These are phyloP conservation scores for Crocuta crocuta DNA, from an alignment of 2,113 vertebrate genomes.

Conservation along the genomic window DNA sequence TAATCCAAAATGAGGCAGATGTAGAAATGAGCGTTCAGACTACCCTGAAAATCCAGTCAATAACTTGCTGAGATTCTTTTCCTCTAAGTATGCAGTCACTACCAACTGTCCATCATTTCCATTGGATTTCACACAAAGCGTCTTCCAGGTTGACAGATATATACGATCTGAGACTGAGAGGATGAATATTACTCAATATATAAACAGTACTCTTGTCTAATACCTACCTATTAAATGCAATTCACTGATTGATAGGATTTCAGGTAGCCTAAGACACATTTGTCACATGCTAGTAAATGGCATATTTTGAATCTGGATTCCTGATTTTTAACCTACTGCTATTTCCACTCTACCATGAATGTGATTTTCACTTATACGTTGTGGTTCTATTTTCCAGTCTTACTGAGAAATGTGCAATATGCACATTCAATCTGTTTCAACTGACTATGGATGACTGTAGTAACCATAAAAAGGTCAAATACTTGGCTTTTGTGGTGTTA, in stretches of 20 bases:
- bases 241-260: neutral
- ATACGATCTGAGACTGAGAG: neutral
- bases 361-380: slow-evolving; percentile 38
- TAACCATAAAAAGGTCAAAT: neutral
- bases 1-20: slow-evolving; percentile 11
- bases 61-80: neutral
- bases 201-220: neutral
- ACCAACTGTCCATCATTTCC: neutral
- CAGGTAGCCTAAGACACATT: neutral
- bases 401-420: slow-evolving; percentile 20
- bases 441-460: neutral
- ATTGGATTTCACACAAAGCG: slow-evolving; percentile 2
- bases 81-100: neutral
- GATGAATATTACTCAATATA: neutral
- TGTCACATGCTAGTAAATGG: neutral
- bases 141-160: neutral
- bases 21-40: neutral
- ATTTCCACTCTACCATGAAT: neutral
- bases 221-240: neutral
- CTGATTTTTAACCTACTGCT: neutral
- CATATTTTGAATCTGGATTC: slow-evolving; percentile 29
- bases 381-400: neutral
- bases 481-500: neutral
- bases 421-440: neutral
- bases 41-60: neutral